These are phyloP conservation scores for Cisticola juncidis DNA, from an alignment of 2,113 vertebrate genomes.

Conservation along the genomic window DNA sequence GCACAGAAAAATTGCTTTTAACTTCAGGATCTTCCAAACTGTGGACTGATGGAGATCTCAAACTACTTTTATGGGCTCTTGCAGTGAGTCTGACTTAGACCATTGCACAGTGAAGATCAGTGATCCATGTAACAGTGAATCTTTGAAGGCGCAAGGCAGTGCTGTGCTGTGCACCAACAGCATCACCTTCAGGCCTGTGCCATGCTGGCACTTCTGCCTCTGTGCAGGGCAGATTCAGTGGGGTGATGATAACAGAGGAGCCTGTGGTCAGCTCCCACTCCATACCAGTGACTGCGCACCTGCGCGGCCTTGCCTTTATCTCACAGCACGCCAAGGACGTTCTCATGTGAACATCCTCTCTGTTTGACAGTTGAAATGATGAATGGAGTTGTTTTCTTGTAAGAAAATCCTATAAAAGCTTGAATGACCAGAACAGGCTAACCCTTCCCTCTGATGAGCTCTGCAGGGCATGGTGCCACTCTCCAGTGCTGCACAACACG, in stretches of 20 bases:
- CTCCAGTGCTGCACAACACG: rapidly evolving
- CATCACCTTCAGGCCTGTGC: neutral
- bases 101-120: neutral
- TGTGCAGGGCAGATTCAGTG: rapidly evolving
- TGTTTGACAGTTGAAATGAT: neutral
- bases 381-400: neutral
- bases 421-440: neutral
- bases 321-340: neutral
- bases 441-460: neutral
- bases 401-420: neutral
- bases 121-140: neutral
- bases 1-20: neutral
- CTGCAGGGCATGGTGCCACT: neutral
- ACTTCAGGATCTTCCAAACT: neutral
- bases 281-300: neutral
- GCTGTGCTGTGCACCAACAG: neutral
- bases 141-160: rapidly evolving
- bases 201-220: neutral
- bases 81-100: neutral
- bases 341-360: neutral
- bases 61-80: neutral
- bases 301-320: neutral
- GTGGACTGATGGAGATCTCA: neutral
- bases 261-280: neutral
- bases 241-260: neutral